Base-by-base conservation (phyloP, 30 jellyfish, hydroid and myxozoan genomes). In the Morbakka virulenta region DNA sequence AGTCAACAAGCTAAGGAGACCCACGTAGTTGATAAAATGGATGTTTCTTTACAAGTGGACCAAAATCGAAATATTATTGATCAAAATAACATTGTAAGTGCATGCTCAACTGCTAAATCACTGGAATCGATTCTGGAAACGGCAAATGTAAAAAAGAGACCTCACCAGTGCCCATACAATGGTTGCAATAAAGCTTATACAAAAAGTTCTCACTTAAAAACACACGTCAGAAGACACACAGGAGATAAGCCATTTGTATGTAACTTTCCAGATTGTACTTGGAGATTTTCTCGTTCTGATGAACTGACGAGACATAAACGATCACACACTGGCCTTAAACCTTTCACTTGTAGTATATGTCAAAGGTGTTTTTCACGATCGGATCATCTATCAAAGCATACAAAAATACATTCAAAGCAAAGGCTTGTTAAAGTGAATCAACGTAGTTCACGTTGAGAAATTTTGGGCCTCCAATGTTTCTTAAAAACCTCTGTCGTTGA, bases 241-340 rank as follows among this genome's bases (percentile, higher is more conserved):
- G 95, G 95, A 32, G 95, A 74, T 63, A 84, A 76, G 52, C 95
- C 95, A 53, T 84, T 84, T 34, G 30, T 74, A 14, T 84, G 95
- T 62, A 62, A 77, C 62, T 62, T 53, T 57, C 88, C 68, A 30
- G 95, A 80, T 2, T 84, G 95, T 74, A 84, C 29, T 41, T 84
- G 95, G 95, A 52, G 86, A 48, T 84, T 84, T 76, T 84, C 95
- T 24, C 32, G 95, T 33, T 74, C 89, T 30, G 95, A 84, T 32
- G 95, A 84, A 36, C 89, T 84, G 28, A 63, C 89, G 23, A 32
- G 95, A 24, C 95, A 84, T 41, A 84, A 84, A 52, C 74, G 95
- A 41, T 74, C 95, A 0, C 95, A 84, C 71, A 84, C 95, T 0
- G 95, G 95, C 13, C 65, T 84, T 4, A 65, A 84, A 34, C 95